Evolutionary conservation across 2,888 invertebrate genomes (phyloP), one percentile per base, ranked within the genome.

Genomic region (Cryptops parisi): DNA sequence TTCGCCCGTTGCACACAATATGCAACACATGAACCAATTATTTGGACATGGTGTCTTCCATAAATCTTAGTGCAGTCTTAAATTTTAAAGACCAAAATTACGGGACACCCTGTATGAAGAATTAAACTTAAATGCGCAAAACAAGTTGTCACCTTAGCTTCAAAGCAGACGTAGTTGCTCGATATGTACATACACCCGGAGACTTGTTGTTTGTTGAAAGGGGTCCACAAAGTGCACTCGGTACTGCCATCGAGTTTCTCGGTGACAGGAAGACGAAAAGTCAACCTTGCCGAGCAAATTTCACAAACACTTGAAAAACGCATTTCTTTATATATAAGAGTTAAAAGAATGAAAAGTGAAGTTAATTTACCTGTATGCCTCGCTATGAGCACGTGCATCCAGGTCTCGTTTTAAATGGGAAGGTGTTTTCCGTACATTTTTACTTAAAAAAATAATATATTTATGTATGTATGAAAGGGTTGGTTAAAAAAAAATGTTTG

Each of bases 191-290:
- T 74, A 59, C 82, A 78, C 17, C 97, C 97, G 73, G 80, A 79
- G 54, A 86, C 84, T 66, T 87, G 83, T 60, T 80, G 80, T 67
- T 93, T 93, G 66, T 91, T 87, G 67, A 88, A 97, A 0, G 96
- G 94, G 1, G 96, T 93, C 84, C 91, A 90, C 52, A 98, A 72
- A 9, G 86, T 81, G 64, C 90, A 89, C 64, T 88, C 87, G 52
- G 88, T 67, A 56, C 84, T 83, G 0, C 97, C 97, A 70, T 98
- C 97, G 55, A 98, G 73, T 68, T 93, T 93, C 72, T 97, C 97
- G 25, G 74, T 76, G 55, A 81, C 77, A 0, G 97, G 94, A 60
- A 98, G 77, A 60, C 90, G 65, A 62, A 74, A 74, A 21, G 64
- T 65, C 43, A 64, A 62, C 63, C 72, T 67, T 55, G n/a, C n/a